A percentile compares a stretch with the other conserved stretches of the same genome.
Evolutionary conservation across 2,113 vertebrate genomes (phyloP).

Genomic region (Antigone vipio): DNA sequence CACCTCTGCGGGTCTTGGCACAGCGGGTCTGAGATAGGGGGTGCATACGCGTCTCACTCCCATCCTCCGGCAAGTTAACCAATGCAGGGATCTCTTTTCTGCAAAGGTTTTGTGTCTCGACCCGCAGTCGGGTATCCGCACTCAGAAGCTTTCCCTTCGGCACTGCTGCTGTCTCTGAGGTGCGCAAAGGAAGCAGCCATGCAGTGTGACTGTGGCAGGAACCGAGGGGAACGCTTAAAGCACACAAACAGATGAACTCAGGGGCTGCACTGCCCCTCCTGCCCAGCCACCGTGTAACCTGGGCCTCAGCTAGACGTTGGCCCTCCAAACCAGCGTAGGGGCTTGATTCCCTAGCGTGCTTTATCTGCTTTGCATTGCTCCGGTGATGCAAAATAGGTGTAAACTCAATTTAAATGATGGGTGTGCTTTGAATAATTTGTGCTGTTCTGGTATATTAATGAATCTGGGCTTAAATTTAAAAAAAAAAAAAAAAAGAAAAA

Average conservation of each 20-base stretch:
- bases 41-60: accelerated
- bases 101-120: background rate
- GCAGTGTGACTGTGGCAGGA: background rate
- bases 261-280: background rate
- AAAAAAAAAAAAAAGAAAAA: background rate
- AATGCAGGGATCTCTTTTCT: background rate
- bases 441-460: background rate
- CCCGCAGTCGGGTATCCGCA: accelerated
- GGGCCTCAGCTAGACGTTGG: accelerated
- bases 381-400: background rate
- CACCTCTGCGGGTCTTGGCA: background rate
- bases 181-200: background rate
- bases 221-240: background rate
- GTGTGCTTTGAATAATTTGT: background rate
- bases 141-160: background rate
- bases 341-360: background rate
- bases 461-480: background rate
- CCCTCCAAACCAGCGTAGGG: background rate
- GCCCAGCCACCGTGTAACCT: background rate
- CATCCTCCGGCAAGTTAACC: background rate
- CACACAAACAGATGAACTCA: background rate
- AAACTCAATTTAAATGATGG: background rate
- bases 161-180: background rate
- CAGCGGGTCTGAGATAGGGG: background rate
- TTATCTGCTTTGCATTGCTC: background rate